Conservation (phyloP, 2,113 vertebrate species). For the Poecilia latipinna region DNA sequence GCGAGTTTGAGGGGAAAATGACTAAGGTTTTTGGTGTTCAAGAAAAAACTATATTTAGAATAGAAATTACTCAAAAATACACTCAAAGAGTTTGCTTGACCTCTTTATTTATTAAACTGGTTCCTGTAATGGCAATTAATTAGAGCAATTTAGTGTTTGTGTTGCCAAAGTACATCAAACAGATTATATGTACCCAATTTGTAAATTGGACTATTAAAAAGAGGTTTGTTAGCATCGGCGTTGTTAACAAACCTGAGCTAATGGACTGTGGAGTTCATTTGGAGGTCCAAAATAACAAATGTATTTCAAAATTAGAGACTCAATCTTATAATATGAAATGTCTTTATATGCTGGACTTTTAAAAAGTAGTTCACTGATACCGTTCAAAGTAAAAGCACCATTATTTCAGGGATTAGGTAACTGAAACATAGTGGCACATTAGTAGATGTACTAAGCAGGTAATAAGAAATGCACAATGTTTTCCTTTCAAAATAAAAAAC, state of each 20-base stretch:
- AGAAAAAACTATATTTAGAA: neutral
- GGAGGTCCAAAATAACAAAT: neutral
- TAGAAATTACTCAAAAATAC: neutral
- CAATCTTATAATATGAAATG: neutral
- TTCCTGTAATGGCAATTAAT: neutral
- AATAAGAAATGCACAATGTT: neutral
- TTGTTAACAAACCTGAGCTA: neutral
- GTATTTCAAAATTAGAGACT: neutral
- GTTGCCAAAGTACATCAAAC: neutral
- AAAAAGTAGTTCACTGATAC: neutral
- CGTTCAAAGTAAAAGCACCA: neutral
- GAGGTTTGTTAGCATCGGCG: neutral
- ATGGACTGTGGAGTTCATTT: neutral
- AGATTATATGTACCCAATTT: neutral
- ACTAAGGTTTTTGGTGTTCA: neutral
- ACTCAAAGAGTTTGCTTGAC: neutral
- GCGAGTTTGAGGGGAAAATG: conserved; percentile 44
- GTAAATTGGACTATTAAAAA: neutral
- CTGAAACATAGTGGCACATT: neutral
- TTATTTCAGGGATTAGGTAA: neutral
- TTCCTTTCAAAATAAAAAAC: neutral
- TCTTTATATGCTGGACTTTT: neutral
- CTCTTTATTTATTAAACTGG: neutral
- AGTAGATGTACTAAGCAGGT: neutral
- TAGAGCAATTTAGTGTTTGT: neutral